Evolutionary conservation across 2,888 invertebrate species (phyloP), one percentile per base, ranked within the genome.

Genomic region (Scaptomyza flava): DNA sequence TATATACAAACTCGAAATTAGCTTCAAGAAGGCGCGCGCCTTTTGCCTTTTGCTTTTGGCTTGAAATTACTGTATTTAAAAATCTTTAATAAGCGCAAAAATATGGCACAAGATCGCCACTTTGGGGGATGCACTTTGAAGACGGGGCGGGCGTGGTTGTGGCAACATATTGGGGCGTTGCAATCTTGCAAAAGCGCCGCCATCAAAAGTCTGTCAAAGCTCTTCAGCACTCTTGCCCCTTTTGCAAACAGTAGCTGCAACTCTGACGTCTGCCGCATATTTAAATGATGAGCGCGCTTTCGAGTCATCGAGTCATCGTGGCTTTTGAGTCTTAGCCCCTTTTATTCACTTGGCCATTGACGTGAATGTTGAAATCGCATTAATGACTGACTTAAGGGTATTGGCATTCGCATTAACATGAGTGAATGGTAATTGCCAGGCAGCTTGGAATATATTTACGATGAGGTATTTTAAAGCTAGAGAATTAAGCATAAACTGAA

Each of bases 41-140:
- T 47, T 30, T 5, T 12, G 4, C 20, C n/a, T 17, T 17, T 17
- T 17, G 17, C 17, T 14, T 8, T 30, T 31, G 8, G 33, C 5
- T 36, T 12, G 48, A 81, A 89, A 87, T 87, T 87, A 87, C 89
- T 72, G 81, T 86, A 86, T 87, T 87, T 87, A 87, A 89, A 85
- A 81, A 81, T 85, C 77, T 74, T 77, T 68, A 87, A 85, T 84
- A 87, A 82, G 84, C 82, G 79, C 79, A 84, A 81, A 81, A 81
- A 80, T 80, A 83, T 74, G 68, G 72, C 72, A 62, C 14, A 68
- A 46, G 23, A 41, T n/a, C 47, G 50, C 68, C 68, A 71, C 72
- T 79, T 69, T 62, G 56, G 50, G 6, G 4, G 17, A 67, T 67
- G 68, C 73, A 63, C 67, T 76, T 72, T 62, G 52, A 58, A 41